Percentiles rank a stretch among this genome's conserved stretches.
Evolutionary conservation across 2,113 vertebrate species (phyloP).

Genomic region (Alouatta palliata): DNA sequence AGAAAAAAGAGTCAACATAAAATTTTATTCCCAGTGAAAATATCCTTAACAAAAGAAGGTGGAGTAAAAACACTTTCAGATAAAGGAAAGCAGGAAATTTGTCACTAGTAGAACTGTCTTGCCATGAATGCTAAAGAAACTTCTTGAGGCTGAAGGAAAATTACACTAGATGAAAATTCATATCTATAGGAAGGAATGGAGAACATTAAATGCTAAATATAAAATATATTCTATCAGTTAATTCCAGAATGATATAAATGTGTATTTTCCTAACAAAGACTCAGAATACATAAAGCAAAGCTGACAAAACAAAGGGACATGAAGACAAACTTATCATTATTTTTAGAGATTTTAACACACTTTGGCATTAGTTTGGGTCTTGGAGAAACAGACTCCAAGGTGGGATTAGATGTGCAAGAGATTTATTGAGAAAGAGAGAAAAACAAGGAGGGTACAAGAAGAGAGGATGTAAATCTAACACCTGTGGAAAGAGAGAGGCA

Average conservation of each 20-base stretch:
- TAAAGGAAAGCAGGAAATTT: background rate
- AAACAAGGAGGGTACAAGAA: background rate
- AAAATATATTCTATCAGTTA: background rate
- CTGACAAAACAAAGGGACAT: background rate
- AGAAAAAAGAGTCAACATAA: background rate
- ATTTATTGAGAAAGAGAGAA: background rate
- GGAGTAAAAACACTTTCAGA: background rate
- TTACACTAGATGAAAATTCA: background rate
- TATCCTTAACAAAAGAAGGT: background rate
- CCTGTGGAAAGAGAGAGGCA: background rate
- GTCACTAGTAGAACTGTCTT: background rate
- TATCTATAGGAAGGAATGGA: background rate
- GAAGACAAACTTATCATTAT: background rate
- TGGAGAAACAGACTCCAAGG: background rate
- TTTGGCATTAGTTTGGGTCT: background rate
- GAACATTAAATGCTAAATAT: background rate
- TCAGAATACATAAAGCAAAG: background rate
- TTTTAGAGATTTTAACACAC: background rate
- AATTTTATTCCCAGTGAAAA: background rate
- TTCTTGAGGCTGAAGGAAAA: background rate
- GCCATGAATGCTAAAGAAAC: background rate
- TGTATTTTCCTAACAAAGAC: background rate
- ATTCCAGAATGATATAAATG: background rate
- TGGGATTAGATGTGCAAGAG: background rate
- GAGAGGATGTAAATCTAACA: background rate